Evolutionary conservation across 2,888 invertebrate species (phyloP).

Genomic region (Tipula unca): DNA sequence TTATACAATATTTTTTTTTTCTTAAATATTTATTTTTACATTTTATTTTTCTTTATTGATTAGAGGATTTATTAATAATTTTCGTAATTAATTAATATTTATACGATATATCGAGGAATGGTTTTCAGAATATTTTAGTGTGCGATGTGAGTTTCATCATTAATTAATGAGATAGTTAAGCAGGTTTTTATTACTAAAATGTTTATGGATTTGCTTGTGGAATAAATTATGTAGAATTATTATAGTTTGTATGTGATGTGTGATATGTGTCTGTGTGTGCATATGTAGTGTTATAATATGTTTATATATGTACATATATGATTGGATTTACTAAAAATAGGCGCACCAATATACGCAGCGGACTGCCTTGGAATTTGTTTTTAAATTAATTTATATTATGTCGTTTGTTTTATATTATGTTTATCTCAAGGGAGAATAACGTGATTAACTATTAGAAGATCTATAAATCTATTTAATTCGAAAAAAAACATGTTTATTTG

Average conservation of each 20-base stretch:
- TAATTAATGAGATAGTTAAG: slow-evolving; percentile 8
- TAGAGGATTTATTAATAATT: not conserved
- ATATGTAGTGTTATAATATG: not conserved
- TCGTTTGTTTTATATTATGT: not conserved
- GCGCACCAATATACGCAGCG: not conserved
- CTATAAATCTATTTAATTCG: not conserved
- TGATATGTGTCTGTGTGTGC: not conserved
- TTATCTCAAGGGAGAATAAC: not conserved
- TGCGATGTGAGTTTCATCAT: not conserved
- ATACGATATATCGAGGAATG: not conserved
- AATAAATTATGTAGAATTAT: not conserved
- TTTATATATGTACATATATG: not conserved
- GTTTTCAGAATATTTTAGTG: not conserved
- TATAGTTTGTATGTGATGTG: not conserved
- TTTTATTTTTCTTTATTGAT: not conserved
- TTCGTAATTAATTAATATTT: not conserved
- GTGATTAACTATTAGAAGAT: not conserved
- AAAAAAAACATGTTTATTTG: not conserved
- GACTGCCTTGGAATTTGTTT: not conserved
- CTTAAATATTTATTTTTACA: not conserved
- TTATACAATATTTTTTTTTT: not conserved
- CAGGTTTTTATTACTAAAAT: not conserved
- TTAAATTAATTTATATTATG: not conserved
- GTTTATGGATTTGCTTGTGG: not conserved
- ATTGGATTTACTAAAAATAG: not conserved